These are phyloP conservation scores for Drosophila navojoa DNA, from an alignment of 1,140 invertebrate species.

Conservation along the genomic window DNA sequence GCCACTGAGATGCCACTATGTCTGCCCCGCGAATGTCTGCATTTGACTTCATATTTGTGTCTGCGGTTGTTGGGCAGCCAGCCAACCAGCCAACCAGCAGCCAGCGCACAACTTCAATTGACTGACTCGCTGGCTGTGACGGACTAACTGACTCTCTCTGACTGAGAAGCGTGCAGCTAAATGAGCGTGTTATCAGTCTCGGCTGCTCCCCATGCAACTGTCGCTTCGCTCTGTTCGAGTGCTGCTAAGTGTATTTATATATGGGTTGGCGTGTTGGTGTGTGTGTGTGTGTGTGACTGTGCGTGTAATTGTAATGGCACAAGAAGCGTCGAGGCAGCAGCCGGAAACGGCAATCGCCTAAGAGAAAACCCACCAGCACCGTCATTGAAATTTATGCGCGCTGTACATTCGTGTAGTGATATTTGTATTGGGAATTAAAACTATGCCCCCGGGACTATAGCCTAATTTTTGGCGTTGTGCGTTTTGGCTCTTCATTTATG, in stretches of 20 bases:
- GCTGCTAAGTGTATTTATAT: slow-evolving; percentile 34
- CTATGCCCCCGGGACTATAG: slow-evolving; percentile 80
- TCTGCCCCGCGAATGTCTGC: slow-evolving; percentile 17
- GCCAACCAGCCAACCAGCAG: slow-evolving; percentile 27
- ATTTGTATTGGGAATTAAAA: slow-evolving; percentile 83
- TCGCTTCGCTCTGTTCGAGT: slow-evolving; percentile 3
- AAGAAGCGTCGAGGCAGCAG: slow-evolving; percentile 59
- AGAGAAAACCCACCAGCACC: slow-evolving; percentile 46
- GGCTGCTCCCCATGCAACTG: slow-evolving; percentile 45
- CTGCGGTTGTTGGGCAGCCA: slow-evolving; percentile 52
- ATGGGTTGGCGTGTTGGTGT: slow-evolving; percentile 50
- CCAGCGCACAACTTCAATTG: slow-evolving; percentile 71
- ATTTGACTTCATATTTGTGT: slow-evolving; percentile 40
- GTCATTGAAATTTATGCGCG: slow-evolving; percentile 82
- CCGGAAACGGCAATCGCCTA: slow-evolving; percentile 37
- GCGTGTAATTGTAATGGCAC: slow-evolving; percentile 73
- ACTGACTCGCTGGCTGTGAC: slow-evolving; percentile 48
- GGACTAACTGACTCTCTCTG: slow-evolving; percentile 50
- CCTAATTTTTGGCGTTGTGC: slow-evolving; percentile 71
- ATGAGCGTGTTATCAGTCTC: slow-evolving; percentile 76
- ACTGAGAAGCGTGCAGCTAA: slow-evolving; percentile 64
- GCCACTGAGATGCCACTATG: slow-evolving; percentile 57
- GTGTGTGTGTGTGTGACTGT: slow-evolving; percentile 68
- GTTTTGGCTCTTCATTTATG: slow-evolving; percentile 37
- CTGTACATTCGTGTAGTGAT: slow-evolving; percentile 81